Evolutionary conservation across 2,113 vertebrate genomes (phyloP).

Genomic region (Sebastes schlegelii): DNA sequence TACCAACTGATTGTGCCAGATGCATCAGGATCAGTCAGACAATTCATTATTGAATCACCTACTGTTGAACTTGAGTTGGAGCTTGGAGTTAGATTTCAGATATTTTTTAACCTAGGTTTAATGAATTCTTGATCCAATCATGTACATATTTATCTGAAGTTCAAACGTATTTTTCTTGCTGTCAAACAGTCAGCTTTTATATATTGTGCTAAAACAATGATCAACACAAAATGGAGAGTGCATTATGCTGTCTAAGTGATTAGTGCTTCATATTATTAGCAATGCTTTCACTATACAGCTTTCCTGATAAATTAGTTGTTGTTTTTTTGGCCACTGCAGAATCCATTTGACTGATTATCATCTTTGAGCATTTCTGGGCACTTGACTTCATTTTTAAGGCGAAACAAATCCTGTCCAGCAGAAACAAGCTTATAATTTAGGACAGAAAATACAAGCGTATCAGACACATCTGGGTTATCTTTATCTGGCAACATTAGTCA

Average conservation of each 20-base stretch:
- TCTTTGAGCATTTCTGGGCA: not conserved
- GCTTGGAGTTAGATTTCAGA: not conserved
- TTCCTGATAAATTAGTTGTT: not conserved
- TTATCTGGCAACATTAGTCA: conserved; percentile 21
- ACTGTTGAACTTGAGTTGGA: not conserved
- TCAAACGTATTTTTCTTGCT: not conserved
- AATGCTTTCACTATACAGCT: conserved; percentile 5
- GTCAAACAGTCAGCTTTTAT: not conserved
- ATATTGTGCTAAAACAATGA: not conserved
- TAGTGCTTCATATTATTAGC: not conserved
- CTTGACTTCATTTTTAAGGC: not conserved
- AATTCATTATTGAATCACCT: not conserved
- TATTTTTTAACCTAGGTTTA: no score
- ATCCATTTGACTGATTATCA: conserved; percentile 14
- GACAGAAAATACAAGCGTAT: not conserved
- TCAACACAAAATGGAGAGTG: not conserved
- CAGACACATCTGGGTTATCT: not conserved
- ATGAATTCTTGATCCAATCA: not conserved
- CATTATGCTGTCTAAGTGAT: not conserved
- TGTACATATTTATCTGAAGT: not conserved
- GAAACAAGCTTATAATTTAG: conserved; percentile 23
- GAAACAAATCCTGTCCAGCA: not conserved
- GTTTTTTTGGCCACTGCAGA: conserved; percentile 7
- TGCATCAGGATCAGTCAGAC: not conserved
- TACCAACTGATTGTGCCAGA: not conserved